Evolutionary conservation across 2,113 vertebrate genomes (phyloP), one percentile per base, ranked within the genome.

Genomic region (Leucosticte australis): DNA sequence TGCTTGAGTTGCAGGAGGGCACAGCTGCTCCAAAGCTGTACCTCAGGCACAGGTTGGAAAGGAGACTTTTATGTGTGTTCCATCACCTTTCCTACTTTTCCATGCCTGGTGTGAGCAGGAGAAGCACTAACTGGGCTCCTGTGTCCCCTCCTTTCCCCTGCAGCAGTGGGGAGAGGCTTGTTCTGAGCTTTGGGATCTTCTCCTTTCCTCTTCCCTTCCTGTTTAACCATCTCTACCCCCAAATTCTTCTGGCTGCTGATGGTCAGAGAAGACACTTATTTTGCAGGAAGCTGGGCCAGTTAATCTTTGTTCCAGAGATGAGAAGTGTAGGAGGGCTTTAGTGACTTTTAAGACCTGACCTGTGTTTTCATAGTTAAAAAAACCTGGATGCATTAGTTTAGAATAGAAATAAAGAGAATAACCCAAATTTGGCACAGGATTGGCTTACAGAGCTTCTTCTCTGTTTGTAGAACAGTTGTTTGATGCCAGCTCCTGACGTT

Each of bases 401-500:
- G 39, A 23, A 41, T 39, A 41, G 44, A 80, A 65, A 39, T 20
- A 19, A 88, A 15, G 2, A 9, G 19, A 18, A 14, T 50, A 74
- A 71, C 4, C 47, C 42, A 2, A 53, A 0, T 44, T 52, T 59
- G 27, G n/a, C 8, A 13, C 59, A 37, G 47, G 22, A 12, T 10
- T 75, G 39, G 11, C n/a, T 41, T 44, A 1, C 1, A 6, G 41
- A 35, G 50, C 28, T 77, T 46, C 20, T 55, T 68, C 21, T 71
- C 21, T 65, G 8, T 35, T 41, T 41, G 53, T 33, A 33, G 55
- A 33, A 2, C 20, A n/a, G 31, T 56, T 56, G 31, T 56, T 56
- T 56, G 55, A n/a, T 56, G 55, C 5, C 55, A 56, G 9, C 60
- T 77, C 44, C 57, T 46, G 50, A 46, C 0, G 0, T 70, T 1